A percentile compares a stretch with the other conserved stretches of the same genome.
Evolutionary conservation across 2,797 vertebrate species (phyloP).

Genomic region (Sciurus carolinensis): DNA sequence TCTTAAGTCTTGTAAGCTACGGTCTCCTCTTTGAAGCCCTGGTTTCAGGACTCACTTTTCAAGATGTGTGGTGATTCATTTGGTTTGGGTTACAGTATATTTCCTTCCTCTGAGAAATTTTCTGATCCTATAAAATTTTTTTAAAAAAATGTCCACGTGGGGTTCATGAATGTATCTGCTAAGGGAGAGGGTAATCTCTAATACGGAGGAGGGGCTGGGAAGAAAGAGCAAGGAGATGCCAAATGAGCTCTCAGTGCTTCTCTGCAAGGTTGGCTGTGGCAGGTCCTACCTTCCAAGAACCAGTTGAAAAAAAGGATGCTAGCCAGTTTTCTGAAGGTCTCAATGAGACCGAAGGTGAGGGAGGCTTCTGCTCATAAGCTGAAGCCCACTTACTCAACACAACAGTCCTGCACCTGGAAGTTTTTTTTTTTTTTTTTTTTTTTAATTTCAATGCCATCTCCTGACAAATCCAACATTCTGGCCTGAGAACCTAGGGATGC

Average conservation of each 20-base stretch:
- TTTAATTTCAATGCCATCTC: neutral
- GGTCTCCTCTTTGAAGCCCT: neutral
- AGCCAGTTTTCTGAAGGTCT: neutral
- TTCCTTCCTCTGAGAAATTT: neutral
- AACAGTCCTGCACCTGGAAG: neutral
- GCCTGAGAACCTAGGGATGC: neutral
- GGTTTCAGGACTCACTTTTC: neutral
- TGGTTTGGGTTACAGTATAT: neutral
- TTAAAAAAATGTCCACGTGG: neutral
- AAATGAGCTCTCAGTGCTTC: neutral
- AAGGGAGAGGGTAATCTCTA: neutral
- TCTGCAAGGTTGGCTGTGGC: neutral
- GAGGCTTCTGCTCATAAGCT: neutral
- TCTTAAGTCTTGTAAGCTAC: neutral
- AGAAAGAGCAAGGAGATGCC: neutral
- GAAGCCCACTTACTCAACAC: neutral
- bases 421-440: rapidly evolving
- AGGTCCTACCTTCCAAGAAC: neutral
- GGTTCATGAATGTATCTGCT: neutral
- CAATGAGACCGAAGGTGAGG: neutral
- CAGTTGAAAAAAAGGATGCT: neutral
- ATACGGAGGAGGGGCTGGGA: neutral
- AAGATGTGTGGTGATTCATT: neutral
- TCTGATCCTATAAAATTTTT: neutral
- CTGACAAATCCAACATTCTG: neutral